Evolutionary conservation across 2,888 invertebrate species (phyloP).

Genomic region (Phrixothrix hirtus): DNA sequence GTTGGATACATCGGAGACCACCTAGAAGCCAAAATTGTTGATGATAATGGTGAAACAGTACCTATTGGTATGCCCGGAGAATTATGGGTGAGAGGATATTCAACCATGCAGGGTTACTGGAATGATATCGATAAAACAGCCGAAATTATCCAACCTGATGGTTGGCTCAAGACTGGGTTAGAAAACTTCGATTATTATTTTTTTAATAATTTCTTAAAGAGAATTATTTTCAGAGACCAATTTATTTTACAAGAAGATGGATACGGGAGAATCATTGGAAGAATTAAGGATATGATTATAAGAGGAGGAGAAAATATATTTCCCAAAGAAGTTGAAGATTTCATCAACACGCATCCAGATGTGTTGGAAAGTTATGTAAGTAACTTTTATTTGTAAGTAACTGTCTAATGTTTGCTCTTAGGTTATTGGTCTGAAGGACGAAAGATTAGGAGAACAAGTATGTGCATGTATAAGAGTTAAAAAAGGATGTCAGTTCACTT

Average conservation of each 20-base stretch:
- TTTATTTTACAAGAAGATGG: constrained; percentile 70
- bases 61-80: constrained; percentile 76
- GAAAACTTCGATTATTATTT: no score
- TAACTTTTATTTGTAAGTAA: background rate
- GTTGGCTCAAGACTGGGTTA: constrained; percentile 85
- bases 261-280: constrained; percentile 71
- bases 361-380: constrained; percentile 72
- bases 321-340: constrained; percentile 80
- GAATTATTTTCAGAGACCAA: constrained; percentile 64
- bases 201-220: background rate
- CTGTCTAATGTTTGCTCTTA: constrained; percentile 43
- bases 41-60: constrained; percentile 66
- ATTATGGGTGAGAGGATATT: constrained; percentile 73
- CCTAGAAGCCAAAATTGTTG: constrained; percentile 67
- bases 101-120: constrained; percentile 82
- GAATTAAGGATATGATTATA: constrained; percentile 78
- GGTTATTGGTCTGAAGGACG: constrained; percentile 74
- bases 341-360: constrained; percentile 72
- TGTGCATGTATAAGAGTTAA: constrained; percentile 68
- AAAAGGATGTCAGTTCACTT: constrained; percentile 58
- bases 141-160: constrained; percentile 65
- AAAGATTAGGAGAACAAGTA: constrained; percentile 77
- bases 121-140: constrained; percentile 74
- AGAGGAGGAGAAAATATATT: constrained; percentile 84
- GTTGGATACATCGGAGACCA: constrained; percentile 63